Base-by-base conservation (phyloP, 2,797 vertebrate species). In the Sebastes dallii region DNA sequence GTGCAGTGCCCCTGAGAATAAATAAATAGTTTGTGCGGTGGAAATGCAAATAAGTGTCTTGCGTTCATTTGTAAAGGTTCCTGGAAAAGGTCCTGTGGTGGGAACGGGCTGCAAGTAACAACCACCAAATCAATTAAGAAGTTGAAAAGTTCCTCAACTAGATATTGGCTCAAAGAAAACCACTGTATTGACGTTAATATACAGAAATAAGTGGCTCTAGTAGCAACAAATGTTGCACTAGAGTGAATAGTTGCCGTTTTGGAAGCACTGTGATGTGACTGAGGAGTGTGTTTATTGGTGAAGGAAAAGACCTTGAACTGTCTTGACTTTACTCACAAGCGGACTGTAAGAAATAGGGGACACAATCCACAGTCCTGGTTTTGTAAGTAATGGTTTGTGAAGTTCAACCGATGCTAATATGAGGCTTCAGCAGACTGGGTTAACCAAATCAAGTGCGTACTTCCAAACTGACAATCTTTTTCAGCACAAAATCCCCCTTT, bases 401-500 rank as follows among this genome's bases (percentile, higher is more conserved):
- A 59, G 30, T 65, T 67, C 13, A 60, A 42, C 59, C 5, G 3
- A 29, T 25, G 56, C 42, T 25, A 80, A 65, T 52, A 29, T 6
- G 39, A 20, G 2, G 12, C 4, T 9, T 36, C 24, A 34, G 20
- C 16, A 73, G 11, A 55, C 25, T 7, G 4, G 18, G 18, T 56
- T 9, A 36, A 22, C 18, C 52, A 24, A 54, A 58, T 29, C 22
- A 66, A 39, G 18, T 32, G 22, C 5, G 16, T 8, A 72, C 25
- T 75, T 80, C 5, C 1, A 66, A 52, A 50, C 34, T 56, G 14
- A 60, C 14, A 13, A 6, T 13, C 22, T 24, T 58, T 36, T 24
- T 14, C 6, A 29, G 50, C 12, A 87, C 81, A 85, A 59, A 52
- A 60, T 25, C 50, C 50, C 34, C 14, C 62, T 76, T 86, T 85